Evolutionary conservation across 2,888 invertebrate species (phyloP), one percentile per base, ranked within the genome.

Genomic region (Nysson spinosus): DNA sequence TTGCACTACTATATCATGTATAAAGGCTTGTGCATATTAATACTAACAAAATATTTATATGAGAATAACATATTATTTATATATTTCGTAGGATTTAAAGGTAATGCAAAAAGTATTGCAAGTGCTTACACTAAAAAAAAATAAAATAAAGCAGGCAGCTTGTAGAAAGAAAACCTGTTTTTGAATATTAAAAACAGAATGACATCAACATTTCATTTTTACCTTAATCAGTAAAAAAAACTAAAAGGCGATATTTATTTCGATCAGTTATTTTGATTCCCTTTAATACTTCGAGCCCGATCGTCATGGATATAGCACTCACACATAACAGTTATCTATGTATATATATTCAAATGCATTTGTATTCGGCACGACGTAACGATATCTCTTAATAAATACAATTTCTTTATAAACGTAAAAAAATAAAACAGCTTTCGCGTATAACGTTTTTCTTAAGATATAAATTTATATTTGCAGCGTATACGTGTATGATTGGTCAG

Each of bases 231-330:
- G 16, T 54, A 37, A 16, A 58, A 50, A 43, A 39, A 35, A 9
- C 42, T 58, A 16, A 14, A 9, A 44, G 22, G 47, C 52, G 42
- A 30, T 51, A 46, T 7, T n/a, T n/a, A n/a, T n/a, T n/a, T n/a
- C n/a, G n/a, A n/a, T n/a, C n/a, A 40, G 49, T 47, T 50, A 51
- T 35, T 58, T 35, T 19, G 34, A 14, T 26, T 52, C 35, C 50
- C 28, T 32, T 60, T 35, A 55, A 47, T 63, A 56, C 60, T 58
- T 56, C 47, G 19, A 54, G 40, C 32, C 60, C 11, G 56, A 69
- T 60, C 50, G 63, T 72, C 72, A 72, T 55, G 54, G 47, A 69
- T 60, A 67, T 61, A 39, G 52, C 52, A 56, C 30, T 63, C 50
- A 26, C 20, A 40, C 20, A 63, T 37, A 39, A 35, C 47, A 43